Evolutionary conservation across 2,113 vertebrate species (phyloP).

Genomic region (Leuciscus idus): DNA sequence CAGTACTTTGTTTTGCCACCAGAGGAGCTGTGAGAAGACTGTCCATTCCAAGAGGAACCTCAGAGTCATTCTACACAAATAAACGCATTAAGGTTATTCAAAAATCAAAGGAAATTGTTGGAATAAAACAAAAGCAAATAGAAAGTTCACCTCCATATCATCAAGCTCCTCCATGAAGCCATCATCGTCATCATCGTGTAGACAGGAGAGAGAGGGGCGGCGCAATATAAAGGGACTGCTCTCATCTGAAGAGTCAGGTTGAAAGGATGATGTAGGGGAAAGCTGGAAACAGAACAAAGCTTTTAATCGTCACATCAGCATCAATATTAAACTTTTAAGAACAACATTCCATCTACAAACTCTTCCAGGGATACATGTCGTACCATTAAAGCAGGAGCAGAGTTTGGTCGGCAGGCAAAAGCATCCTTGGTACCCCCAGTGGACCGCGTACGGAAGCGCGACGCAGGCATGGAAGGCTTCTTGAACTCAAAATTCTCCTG

Average conservation of each 20-base stretch:
- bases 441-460: conserved; percentile 69
- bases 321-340: background rate
- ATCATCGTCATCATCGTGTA: conserved; percentile 83
- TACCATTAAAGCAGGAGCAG: conserved; percentile 81
- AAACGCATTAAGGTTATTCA: background rate
- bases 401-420: conserved; percentile 79
- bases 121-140: background rate
- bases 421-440: conserved; percentile 70
- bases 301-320: background rate
- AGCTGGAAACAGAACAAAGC: conserved; percentile 59
- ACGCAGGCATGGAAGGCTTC: conserved; percentile 85
- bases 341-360: background rate
- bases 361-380: background rate
- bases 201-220: conserved; percentile 71
- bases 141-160: conserved; percentile 71
- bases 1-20: conserved; percentile 70
- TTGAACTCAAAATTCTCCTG: conserved; percentile 95
- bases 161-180: conserved; percentile 90
- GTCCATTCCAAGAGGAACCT: conserved; percentile 80
- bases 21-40: conserved; percentile 90
- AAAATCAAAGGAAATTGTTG: background rate
- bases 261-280: conserved; percentile 68
- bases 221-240: conserved; percentile 73
- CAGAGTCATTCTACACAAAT: conserved; percentile 73
- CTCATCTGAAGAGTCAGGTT: conserved; percentile 60